Evolutionary conservation across 2,888 invertebrate genomes (phyloP).

Genomic region (Drosophila kambysellisi): DNA sequence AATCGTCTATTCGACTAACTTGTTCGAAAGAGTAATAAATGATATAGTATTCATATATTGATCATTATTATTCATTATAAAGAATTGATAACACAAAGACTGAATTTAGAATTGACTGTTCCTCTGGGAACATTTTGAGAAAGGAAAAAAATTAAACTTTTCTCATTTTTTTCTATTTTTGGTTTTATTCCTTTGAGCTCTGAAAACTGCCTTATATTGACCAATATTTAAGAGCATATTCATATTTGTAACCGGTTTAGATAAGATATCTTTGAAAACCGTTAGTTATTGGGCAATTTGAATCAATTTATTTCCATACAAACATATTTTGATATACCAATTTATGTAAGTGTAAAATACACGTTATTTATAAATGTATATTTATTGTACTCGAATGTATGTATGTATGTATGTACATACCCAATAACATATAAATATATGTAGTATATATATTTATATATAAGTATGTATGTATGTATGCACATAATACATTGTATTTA

Average conservation of each 20-base stretch:
- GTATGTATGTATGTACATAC: background rate
- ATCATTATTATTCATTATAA: background rate
- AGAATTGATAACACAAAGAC: background rate
- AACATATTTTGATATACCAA: background rate
- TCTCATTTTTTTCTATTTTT: background rate
- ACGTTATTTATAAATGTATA: background rate
- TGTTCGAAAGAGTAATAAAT: background rate
- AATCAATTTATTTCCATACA: background rate
- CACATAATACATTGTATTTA: constrained; percentile 14
- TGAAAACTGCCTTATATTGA: background rate
- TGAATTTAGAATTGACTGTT: background rate
- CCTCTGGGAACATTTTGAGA: background rate
- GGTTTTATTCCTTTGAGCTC: background rate
- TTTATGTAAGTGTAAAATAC: background rate
- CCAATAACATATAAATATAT: background rate
- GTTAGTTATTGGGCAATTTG: background rate
- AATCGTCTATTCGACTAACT: no score
- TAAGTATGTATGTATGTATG: background rate
- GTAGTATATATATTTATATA: background rate
- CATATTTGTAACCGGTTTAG: background rate
- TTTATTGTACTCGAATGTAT: background rate
- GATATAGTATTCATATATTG: background rate
- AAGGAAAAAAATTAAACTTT: background rate
- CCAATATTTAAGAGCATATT: background rate
- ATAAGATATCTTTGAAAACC: background rate